These are phyloP conservation scores for Lingula anatina DNA, from an alignment of 2,888 invertebrate species.

Conservation along the genomic window DNA sequence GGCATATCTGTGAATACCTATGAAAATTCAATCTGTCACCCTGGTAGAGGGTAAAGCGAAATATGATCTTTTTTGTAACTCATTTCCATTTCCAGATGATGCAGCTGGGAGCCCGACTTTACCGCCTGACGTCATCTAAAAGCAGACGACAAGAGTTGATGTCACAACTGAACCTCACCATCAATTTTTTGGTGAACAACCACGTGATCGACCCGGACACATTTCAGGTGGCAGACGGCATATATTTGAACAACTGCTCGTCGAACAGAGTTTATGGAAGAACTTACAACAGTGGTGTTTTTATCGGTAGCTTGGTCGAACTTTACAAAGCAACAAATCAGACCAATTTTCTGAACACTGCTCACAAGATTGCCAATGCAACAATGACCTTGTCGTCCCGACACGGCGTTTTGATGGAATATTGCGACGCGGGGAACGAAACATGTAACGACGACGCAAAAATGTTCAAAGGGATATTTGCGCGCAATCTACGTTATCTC, in stretches of 20 bases:
- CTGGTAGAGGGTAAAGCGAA: no score
- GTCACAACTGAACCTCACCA: conserved; percentile 13
- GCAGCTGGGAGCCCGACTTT: conserved; percentile 18
- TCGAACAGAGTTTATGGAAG: conserved; percentile 12
- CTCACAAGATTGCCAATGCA: conserved; percentile 17
- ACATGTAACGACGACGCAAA: conserved; percentile 19
- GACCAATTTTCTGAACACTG: conserved; percentile 14
- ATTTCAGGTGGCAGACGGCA: conserved; percentile 17
- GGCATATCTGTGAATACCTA: no score
- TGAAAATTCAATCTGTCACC: no score
- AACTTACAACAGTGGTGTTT: conserved; percentile 21
- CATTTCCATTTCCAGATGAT: no score
- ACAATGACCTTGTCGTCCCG: conserved; percentile 14
- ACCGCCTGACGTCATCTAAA: conserved; percentile 15
- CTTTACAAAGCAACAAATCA: conserved; percentile 15
- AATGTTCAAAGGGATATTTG: conserved; percentile 27
- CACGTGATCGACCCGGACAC: conserved; percentile 18
- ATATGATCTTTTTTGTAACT: no score
- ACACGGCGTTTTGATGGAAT: conserved; percentile 20
- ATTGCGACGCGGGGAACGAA: conserved; percentile 18
- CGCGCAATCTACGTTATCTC: conserved; percentile 18
- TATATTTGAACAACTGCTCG: conserved; percentile 12
- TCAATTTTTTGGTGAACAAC: conserved; percentile 17
- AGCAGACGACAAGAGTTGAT: conserved; percentile 2
- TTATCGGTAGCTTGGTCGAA: conserved; percentile 20